phyloP scores from a whole-genome alignment of 2,113 vertebrate genomes.

The Siphamia tubifer region DNA sequence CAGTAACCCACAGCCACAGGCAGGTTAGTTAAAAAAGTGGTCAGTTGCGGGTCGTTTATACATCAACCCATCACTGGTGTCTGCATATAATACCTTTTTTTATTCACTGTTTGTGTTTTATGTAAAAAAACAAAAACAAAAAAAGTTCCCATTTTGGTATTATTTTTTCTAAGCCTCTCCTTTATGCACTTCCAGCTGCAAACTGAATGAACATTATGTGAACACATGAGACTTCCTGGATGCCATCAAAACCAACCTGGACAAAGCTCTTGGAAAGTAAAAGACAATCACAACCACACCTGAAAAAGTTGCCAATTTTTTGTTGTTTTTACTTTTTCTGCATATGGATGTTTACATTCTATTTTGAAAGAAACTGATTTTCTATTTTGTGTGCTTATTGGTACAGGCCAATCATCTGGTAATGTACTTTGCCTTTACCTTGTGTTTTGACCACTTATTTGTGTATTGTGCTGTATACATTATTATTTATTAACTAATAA shows the following conservation, averaged over 20 bases:
- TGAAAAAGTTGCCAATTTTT: neutral
- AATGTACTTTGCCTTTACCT: neutral
- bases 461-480: slow-evolving; percentile 19
- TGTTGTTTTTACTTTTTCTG: slow-evolving; percentile 35
- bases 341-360: slow-evolving; percentile 22
- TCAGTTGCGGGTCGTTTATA: too few species aligned
- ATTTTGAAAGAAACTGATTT: slow-evolving; percentile 22
- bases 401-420: neutral
- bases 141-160: neutral
- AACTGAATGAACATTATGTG: slow-evolving; percentile 91
- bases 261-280: slow-evolving; percentile 87
- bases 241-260: slow-evolving; percentile 90
- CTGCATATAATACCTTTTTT: neutral
- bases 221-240: slow-evolving; percentile 96
- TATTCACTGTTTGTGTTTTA: neutral
- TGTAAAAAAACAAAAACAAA: too few species aligned
- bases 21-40: too few species aligned
- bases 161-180: neutral
- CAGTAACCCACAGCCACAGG: too few species aligned
- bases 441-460: neutral
- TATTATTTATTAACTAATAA: neutral
- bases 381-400: slow-evolving; percentile 15
- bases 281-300: slow-evolving; percentile 34
- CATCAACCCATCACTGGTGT: too few species aligned
- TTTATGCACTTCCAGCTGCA: slow-evolving; percentile 80